These are phyloP conservation scores for Pediacus dermestoides DNA, from an alignment of 2,888 invertebrate genomes.

Conservation along the genomic window DNA sequence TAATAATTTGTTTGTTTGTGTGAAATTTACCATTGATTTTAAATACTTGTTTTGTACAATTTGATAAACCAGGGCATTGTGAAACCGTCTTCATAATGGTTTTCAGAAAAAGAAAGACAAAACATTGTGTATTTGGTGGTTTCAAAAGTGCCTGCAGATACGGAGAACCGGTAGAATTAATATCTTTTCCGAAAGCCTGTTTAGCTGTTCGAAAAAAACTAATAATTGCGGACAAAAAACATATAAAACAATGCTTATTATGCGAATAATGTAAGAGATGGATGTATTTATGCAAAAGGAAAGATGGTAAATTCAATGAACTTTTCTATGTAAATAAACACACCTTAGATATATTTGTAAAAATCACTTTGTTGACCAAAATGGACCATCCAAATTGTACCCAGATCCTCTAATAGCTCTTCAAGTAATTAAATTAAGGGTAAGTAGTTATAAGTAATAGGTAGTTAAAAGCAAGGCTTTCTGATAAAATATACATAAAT, in stretches of 20 bases:
- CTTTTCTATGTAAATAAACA: not conserved
- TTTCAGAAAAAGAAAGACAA: not conserved
- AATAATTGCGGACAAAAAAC: slow-evolving; percentile 1
- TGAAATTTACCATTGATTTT: too few relatives aligned
- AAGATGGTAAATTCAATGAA: not conserved
- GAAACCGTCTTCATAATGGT: not conserved
- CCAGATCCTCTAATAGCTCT: too few relatives aligned
- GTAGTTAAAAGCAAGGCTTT: too few relatives aligned
- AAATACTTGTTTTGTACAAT: too few relatives aligned
- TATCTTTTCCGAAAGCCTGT: not conserved
- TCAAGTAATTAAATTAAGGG: too few relatives aligned
- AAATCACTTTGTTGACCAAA: not conserved
- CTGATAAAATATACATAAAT: too few relatives aligned
- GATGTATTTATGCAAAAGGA: not conserved
- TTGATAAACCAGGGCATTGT: too few relatives aligned
- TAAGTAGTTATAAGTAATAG: too few relatives aligned
- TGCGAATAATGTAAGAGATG: not conserved
- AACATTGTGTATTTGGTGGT: slow-evolving; percentile 1
- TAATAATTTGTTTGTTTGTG: too few relatives aligned
- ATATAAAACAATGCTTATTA: not conserved
- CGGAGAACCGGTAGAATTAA: not conserved
- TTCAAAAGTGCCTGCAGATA: not conserved
- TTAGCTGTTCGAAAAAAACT: not conserved
- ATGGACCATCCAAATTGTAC: not conserved
- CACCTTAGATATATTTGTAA: slow-evolving; percentile 1